Evolutionary conservation across 2,888 invertebrate species (phyloP).

Genomic region (Pandemis heparana): DNA sequence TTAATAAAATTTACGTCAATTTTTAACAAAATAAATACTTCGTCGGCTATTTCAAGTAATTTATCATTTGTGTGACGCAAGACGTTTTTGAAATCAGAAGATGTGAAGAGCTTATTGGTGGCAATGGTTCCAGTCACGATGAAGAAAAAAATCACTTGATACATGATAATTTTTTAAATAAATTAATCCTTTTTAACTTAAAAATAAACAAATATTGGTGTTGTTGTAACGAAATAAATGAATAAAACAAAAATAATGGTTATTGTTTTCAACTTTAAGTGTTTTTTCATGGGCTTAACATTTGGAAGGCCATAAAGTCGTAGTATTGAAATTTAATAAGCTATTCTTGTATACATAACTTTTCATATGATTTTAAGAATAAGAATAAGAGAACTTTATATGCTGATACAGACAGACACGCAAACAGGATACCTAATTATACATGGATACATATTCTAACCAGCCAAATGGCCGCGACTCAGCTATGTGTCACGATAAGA

Average conservation of each 20-base stretch:
- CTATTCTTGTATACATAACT: background rate
- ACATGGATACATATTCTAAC: too few relatives aligned
- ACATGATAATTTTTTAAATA: background rate
- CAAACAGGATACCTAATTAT: too few relatives aligned
- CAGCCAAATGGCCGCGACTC: too few relatives aligned
- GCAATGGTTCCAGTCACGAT: background rate
- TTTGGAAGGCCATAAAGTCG: too few relatives aligned
- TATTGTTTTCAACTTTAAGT: background rate
- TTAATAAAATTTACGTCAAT: slow-evolving; percentile 48
- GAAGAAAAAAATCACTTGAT: background rate
- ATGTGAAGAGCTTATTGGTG: background rate
- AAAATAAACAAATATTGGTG: background rate
- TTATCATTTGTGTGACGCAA: slow-evolving; percentile 49
- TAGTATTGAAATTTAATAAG: background rate
- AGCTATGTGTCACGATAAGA: too few relatives aligned
- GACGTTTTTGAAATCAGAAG: slow-evolving; percentile 42
- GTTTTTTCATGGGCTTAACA: background rate
- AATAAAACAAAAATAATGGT: background rate
- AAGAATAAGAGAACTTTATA: too few relatives aligned
- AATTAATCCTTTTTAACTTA: background rate
- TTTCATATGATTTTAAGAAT: too few relatives aligned
- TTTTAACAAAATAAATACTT: slow-evolving; percentile 52
- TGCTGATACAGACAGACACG: too few relatives aligned
- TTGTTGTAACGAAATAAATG: background rate
- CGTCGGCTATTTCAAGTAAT: slow-evolving; percentile 53